Evolutionary conservation across 2,797 vertebrate species (phyloP).

Genomic region (Crypturellus tataupa): DNA sequence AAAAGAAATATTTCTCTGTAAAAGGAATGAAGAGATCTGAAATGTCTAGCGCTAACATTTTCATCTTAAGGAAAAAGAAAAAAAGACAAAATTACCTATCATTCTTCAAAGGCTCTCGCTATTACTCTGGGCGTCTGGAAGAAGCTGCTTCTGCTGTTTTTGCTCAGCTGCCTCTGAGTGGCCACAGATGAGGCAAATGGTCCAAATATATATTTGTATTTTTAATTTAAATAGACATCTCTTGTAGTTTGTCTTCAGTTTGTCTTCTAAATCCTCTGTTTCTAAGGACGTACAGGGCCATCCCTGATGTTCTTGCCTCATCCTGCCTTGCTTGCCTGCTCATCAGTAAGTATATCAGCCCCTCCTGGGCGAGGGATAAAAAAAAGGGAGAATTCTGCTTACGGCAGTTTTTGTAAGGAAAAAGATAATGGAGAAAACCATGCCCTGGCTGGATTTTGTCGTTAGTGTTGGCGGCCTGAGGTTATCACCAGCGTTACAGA

Average conservation of each 20-base stretch:
- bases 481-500: not conserved
- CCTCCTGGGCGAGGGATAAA: not conserved
- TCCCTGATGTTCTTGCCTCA: not conserved
- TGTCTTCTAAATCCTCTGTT: not conserved
- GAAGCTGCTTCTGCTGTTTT: not conserved
- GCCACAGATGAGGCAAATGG: not conserved
- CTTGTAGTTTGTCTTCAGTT: not conserved
- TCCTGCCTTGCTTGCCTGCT: not conserved
- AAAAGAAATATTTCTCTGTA: not conserved
- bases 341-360: not conserved
- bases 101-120: conserved; percentile 7
- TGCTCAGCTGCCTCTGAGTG: not conserved
- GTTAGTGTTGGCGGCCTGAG: not conserved
- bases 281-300: not conserved
- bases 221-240: not conserved
- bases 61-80: conserved; percentile 23
- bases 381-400: not conserved
- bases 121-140: not conserved
- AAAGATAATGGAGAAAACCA: not conserved
- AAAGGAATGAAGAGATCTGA: not conserved
- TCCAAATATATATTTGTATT: not conserved
- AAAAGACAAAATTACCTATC: not conserved
- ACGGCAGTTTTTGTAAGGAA: not conserved
- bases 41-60: conserved; percentile 3
- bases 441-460: not conserved